Percentiles rank a stretch among this genome's conserved stretches.
Conservation (phyloP, 2,113 vertebrate species). For the Bolborhynchus lineola region DNA sequence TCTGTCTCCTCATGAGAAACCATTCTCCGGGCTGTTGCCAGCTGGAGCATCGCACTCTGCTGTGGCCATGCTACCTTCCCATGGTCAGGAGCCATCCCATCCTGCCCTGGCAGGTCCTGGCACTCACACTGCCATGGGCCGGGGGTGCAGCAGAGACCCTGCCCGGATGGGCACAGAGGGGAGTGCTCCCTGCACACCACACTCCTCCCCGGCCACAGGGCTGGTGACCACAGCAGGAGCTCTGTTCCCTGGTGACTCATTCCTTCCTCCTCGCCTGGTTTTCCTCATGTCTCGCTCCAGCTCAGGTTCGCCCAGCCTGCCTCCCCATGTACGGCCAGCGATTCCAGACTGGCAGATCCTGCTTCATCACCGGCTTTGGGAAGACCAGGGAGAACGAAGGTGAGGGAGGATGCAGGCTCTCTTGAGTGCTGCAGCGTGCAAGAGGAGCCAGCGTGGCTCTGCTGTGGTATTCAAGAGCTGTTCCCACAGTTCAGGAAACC, state of each 20-base stretch:
- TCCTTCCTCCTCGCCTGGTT: not conserved
- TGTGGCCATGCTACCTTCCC: not conserved
- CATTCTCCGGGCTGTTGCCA: not conserved
- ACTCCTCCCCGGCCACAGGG: not conserved
- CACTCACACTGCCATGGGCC: rapidly evolving
- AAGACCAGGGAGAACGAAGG: constrained; percentile 75
- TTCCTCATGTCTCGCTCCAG: constrained; percentile 61
- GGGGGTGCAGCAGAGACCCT: not conserved
- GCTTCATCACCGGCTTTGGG: constrained; percentile 91
- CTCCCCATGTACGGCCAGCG: constrained; percentile 79
- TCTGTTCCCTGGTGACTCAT: not conserved
- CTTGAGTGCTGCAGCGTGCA: rapidly evolving
- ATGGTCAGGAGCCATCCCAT: not conserved
- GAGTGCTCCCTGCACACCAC: rapidly evolving
- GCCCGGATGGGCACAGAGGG: not conserved
- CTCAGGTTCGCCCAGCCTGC: constrained; percentile 82
- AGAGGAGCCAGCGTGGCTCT: not conserved
- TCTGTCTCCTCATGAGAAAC: rapidly evolving
- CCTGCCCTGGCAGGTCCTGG: not conserved
- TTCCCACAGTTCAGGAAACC: not conserved
- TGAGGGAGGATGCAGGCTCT: not conserved
- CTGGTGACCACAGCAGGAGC: not conserved
- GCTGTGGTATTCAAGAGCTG: rapidly evolving
- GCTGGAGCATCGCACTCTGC: not conserved
- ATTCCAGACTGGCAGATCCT: constrained; percentile 71